These are phyloP conservation scores for Myotis myotis DNA, from an alignment of 2,797 vertebrate genomes.

Conservation along the genomic window DNA sequence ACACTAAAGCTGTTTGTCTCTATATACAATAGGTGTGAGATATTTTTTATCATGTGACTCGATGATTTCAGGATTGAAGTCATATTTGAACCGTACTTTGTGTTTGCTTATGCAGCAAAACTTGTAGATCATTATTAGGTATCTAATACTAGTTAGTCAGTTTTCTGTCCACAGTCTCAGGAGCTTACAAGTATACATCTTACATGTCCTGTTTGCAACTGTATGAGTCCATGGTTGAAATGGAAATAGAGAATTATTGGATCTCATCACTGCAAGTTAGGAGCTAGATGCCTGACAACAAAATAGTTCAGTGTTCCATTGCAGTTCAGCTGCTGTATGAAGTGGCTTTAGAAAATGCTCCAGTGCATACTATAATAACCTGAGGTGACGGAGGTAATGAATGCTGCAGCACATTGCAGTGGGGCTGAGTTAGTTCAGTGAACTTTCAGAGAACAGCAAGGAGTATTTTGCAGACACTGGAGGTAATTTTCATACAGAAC, in stretches of 20 bases:
- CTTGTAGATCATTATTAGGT: not conserved
- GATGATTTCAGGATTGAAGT: conserved; percentile 37
- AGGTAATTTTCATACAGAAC: not conserved
- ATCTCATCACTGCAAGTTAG: conserved; percentile 26
- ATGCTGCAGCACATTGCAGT: not conserved
- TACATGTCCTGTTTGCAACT: not conserved
- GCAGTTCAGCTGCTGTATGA: conserved; percentile 32
- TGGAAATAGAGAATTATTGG: not conserved
- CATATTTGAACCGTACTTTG: conserved; percentile 65
- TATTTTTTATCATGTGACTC: not conserved
- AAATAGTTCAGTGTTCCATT: conserved; percentile 26
- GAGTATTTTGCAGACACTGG: not conserved
- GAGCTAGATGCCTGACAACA: not conserved
- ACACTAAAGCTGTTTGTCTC: not conserved
- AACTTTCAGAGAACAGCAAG: not conserved
- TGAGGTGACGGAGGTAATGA: not conserved
- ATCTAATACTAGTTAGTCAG: conserved; percentile 40
- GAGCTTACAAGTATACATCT: not conserved
- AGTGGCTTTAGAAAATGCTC: conserved; percentile 51
- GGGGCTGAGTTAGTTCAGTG: not conserved
- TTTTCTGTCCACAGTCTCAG: not conserved
- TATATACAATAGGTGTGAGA: not conserved
- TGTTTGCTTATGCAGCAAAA: conserved; percentile 40
- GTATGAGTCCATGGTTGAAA: conserved; percentile 57
- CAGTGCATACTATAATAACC: conserved; percentile 37